These are phyloP conservation scores for Typhlichthys eigenmanni DNA, from an alignment of 2,797 vertebrate genomes.

Conservation along the genomic window DNA sequence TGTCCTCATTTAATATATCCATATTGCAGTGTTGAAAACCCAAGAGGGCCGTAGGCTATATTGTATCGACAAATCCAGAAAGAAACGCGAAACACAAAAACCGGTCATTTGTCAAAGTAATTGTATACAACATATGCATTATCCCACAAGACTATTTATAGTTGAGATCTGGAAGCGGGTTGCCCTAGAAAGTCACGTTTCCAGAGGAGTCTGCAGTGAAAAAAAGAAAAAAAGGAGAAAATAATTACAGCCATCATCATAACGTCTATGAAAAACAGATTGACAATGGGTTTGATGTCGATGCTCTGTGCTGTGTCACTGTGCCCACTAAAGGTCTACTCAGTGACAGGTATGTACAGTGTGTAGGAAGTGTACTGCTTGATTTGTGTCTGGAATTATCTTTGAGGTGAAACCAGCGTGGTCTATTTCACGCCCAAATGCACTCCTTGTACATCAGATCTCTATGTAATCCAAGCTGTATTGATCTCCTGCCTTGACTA, in stretches of 20 bases:
- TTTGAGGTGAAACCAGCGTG: too few species aligned
- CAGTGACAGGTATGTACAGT: constrained; percentile 32
- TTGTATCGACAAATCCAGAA: constrained; percentile 23
- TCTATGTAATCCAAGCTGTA: too few species aligned
- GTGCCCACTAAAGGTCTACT: constrained; percentile 28
- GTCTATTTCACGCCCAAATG: too few species aligned
- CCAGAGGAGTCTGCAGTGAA: constrained; percentile 19
- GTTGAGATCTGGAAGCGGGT: constrained; percentile 46
- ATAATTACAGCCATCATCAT: constrained; percentile 61
- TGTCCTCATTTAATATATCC: too few species aligned
- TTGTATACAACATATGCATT: constrained; percentile 39
- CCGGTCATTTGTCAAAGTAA: constrained; percentile 56
- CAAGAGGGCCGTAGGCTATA: constrained; percentile 6
- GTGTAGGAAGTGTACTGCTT: constrained; percentile 9
- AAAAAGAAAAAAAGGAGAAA: constrained; percentile 18
- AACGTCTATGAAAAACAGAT: constrained; percentile 67
- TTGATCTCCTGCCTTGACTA: too few species aligned
- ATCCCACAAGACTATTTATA: constrained; percentile 62
- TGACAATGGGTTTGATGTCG: constrained; percentile 49
- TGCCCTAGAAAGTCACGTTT: constrained; percentile 53
- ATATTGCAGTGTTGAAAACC: constrained; percentile 11
- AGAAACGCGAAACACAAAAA: constrained; percentile 23
- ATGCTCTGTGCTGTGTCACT: constrained; percentile 36
- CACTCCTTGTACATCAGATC: too few species aligned
- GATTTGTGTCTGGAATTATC: too few species aligned